Evolutionary conservation across 1,140 invertebrate species (phyloP), one percentile per base, ranked within the genome.

Genomic region (Anastrepha obliqua): DNA sequence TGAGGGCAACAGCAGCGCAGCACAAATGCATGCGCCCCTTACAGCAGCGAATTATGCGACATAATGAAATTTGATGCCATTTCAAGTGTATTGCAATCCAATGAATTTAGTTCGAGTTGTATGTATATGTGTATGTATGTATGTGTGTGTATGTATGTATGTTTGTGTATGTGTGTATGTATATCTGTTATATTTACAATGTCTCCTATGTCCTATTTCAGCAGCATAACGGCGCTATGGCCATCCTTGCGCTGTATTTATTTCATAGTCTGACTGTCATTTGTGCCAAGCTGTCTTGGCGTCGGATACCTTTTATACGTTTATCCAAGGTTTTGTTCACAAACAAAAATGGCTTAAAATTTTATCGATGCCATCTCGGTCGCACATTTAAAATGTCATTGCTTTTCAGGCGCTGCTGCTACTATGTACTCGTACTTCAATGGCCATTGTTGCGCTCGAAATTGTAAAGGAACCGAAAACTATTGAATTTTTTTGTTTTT

Each of bases 61-160:
- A 47, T 47, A 74, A 74, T 74, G 67, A 74, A 74, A 74, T 74
- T 47, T 74, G 42, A 74, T 74, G 67, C 67, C 67, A 6, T 6
- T 74, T 9, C 42, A 42, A 47, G 39, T 74, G 42, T 74, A 17
- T 44, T 74, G 67, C 67, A 74, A 47, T 74, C 17, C 67, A 47
- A 47, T 47, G 67, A 74, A 74, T 74, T 74, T 13, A 74, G 17
- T 74, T 47, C 39, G 9, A 44, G 67, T 15, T 74, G 6, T 3
- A 11, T 44, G 11, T n/a, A 74, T 42, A 74, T 44, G 39, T 74
- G 9, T 74, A 74, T 5, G 67, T 42, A 29, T 44, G 42, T 5
- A 74, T 17, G 64, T 67, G 8, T 29, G 67, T 13, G 39, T 6
- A 20, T 67, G 20, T 29, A 29, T 39, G 39, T 55, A 11, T 11